Conservation (phyloP, 2,888 invertebrate genomes). For the Hetaerina titia region DNA sequence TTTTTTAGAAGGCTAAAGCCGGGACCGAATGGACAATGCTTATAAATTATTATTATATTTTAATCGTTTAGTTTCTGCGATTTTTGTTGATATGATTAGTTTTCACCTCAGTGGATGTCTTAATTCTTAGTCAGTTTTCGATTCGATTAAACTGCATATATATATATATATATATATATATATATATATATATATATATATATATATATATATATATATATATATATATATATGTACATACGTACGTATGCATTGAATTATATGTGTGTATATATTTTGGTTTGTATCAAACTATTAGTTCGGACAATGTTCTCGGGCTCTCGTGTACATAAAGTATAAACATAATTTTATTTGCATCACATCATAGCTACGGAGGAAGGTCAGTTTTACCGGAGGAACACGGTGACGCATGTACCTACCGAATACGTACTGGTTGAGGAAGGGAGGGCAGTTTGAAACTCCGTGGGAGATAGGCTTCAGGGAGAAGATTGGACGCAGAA, state of each 20-base stretch:
- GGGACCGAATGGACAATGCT: conserved; percentile 55
- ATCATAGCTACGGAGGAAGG: neutral
- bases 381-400: neutral
- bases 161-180: neutral
- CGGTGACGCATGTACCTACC: neutral
- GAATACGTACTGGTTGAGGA: neutral
- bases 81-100: neutral
- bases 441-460: neutral
- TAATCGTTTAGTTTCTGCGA: neutral
- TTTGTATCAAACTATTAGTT: conserved; percentile 50
- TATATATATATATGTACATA: neutral
- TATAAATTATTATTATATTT: conserved; percentile 2
- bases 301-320: neutral
- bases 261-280: neutral
- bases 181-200: neutral
- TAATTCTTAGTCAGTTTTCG: neutral
- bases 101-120: neutral
- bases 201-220: neutral
- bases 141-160: neutral
- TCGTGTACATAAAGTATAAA: neutral
- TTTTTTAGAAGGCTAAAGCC: conserved; percentile 25
- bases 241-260: neutral
- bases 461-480: no score
- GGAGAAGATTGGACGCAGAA: no score
- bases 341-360: neutral